These are phyloP conservation scores for Pseudomyrmex cubaensis DNA, from an alignment of 1,140 invertebrate species.

Conservation along the genomic window DNA sequence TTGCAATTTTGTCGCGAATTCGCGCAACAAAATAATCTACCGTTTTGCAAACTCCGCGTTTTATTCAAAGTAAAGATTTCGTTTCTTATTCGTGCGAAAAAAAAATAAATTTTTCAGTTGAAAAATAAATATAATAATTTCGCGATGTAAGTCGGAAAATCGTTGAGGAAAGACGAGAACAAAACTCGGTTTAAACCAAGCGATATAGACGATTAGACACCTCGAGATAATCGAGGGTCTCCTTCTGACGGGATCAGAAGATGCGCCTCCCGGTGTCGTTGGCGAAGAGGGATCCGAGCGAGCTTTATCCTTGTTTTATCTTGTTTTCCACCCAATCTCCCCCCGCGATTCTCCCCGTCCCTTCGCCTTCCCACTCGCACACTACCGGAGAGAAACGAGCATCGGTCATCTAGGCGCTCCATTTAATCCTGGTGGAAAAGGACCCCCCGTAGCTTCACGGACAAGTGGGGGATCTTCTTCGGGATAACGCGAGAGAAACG, in stretches of 20 bases:
- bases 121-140: constrained; percentile 7
- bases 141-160: neutral
- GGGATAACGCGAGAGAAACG: constrained; percentile 75
- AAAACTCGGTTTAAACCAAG: constrained; percentile 36
- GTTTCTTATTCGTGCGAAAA: neutral
- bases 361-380: constrained; percentile 44
- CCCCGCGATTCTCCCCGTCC: constrained; percentile 57
- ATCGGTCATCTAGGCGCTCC: constrained; percentile 85
- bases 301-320: constrained; percentile 83
- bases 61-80: neutral
- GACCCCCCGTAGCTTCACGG: constrained; percentile 78
- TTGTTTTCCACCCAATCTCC: constrained; percentile 78
- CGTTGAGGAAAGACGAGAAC: neutral
- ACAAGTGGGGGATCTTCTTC: constrained; percentile 78
- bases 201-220: constrained; percentile 64
- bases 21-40: neutral
- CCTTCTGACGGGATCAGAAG: constrained; percentile 60
- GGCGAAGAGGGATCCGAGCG: constrained; percentile 43
- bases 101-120: neutral
- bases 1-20: constrained; percentile 11
- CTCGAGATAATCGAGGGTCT: constrained; percentile 69
- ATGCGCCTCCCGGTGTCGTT: constrained; percentile 46
- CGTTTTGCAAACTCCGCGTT: neutral
- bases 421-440: constrained; percentile 84
- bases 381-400: constrained; percentile 72